Evolutionary conservation across 2,797 vertebrate genomes (phyloP), one percentile per base, ranked within the genome.

Genomic region (Adrianichthys oophorus): DNA sequence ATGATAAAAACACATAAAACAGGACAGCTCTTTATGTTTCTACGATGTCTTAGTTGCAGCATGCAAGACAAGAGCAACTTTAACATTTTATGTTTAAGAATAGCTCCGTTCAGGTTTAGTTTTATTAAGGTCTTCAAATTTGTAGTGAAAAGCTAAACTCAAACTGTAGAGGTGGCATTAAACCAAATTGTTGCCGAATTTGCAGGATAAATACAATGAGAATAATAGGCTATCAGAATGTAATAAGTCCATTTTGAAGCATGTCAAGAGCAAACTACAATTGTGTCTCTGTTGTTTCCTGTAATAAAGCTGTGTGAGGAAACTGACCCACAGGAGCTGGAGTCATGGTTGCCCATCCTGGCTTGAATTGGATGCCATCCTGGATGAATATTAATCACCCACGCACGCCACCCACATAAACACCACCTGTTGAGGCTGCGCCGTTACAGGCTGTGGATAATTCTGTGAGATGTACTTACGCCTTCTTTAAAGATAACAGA

Each of bases 341-440:
- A 76, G 67, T 73, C 74, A 64, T 68, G 78, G 74, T 82, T 78
- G 75, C 67, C 67, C 72, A 60, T 80, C 77, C 84, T 78, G 69
- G 62, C 73, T 72, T 59, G 59, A 79, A 84, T 68, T 73, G 52
- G 78, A 78, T 69, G 76, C 75, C 81, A 78, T 77, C 75, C 74
- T 72, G 67, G 73, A 72, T 78, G 72, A 79, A 79, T 78, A 59
- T 72, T 53, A 70, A 76, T 68, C 79, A 21, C 80, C 79, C 84
- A 86, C 81, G 63, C 84, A 86, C 81, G 62, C 79, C 74, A 70
- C 85, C 79, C 84, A 86, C 88, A 59, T 26, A 62, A 54, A 64
- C 70, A 82, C 81, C 81, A 78, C 78, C 81, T 87, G 81, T 77
- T 73, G 64, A 75, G 59, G 70, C 68, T 72, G 57, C 59, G 56